Evolutionary conservation across 1,140 invertebrate species (phyloP), one percentile per base, ranked within the genome.

Genomic region (Danaus melanippus): DNA sequence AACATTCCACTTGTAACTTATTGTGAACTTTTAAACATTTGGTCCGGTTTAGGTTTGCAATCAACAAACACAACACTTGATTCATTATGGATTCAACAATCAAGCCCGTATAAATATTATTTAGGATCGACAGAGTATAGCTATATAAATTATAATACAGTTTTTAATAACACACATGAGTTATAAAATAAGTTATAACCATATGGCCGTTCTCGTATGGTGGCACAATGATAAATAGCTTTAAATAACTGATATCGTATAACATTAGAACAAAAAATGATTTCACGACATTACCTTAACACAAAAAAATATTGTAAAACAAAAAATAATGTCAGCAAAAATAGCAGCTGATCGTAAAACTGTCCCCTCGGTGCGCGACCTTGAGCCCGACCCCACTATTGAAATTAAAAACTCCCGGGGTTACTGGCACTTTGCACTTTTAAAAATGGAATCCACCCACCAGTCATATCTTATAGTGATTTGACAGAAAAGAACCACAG

Each of bases 351-450:
- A 78, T 80, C 74, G 68, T 73, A 72, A 76, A 77, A 69, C 64
- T 73, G 70, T 75, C 75, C 74, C 76, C 74, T 71, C 67, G 62
- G 67, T 56, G 63, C 15, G 56, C 62, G 73, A 69, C 76, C 74
- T 76, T 76, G 74, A 68, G 59, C 66, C 55, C 77, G 79, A 82
- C 82, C 82, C 82, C 82, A 85, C 82, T 85, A 85, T 83, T 84
- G 80, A 85, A 85, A 85, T 83, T 82, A 84, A 82, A 77, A 85
- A 74, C 74, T 74, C 77, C 72, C 66, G 79, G 71, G 80, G 82
- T 85, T 78, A 85, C 80, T 85, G 80, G 82, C 79, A 76, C 80
- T 82, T 73, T 82, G 76, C 72, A 82, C 77, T 81, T 82, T 81
- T 77, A 71, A 78, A 83, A 79, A 78, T 75, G 64, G 71, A 75